These are phyloP conservation scores for Erynnis tages DNA, from an alignment of 2,888 invertebrate species.

Conservation along the genomic window DNA sequence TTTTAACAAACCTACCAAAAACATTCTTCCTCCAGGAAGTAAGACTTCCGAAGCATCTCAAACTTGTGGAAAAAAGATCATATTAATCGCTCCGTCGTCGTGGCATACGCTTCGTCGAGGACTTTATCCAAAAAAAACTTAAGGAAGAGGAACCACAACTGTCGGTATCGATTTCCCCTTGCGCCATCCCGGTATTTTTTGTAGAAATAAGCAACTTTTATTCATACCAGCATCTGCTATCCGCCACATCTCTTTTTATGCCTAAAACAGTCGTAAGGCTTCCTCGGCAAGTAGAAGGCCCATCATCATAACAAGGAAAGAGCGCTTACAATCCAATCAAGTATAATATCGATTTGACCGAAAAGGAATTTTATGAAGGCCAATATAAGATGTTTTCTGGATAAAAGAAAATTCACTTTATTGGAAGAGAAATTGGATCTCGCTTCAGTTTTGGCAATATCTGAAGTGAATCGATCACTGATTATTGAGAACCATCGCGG, in stretches of 20 bases:
- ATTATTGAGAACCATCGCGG: no score
- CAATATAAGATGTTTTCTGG: slow-evolving; percentile 12
- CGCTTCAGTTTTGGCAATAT: not conserved
- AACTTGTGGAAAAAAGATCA: no score
- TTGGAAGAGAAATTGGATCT: slow-evolving; percentile 2
- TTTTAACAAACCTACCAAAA: no score
- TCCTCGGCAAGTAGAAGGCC: slow-evolving; percentile 40
- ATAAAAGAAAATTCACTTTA: slow-evolving; percentile 12
- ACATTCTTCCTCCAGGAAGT: no score
- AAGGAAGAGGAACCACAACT: not conserved
- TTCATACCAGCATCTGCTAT: slow-evolving; percentile 60
- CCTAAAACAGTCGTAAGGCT: slow-evolving; percentile 52
- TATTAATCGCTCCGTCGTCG: no score
- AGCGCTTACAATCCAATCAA: slow-evolving; percentile 28
- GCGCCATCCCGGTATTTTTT: slow-evolving; percentile 31
- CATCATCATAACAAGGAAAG: slow-evolving; percentile 30
- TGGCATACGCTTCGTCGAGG: no score
- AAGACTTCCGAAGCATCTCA: no score
- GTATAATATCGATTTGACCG: slow-evolving; percentile 32
- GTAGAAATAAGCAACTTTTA: slow-evolving; percentile 48
- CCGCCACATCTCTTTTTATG: slow-evolving; percentile 56
- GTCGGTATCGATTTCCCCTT: slow-evolving; percentile 14
- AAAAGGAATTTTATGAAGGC: slow-evolving; percentile 10
- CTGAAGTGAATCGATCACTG: no score
- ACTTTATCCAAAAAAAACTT: no score